Evolutionary conservation across 30 jellyfish, hydroid and myxozoan genomes (phyloP).

Genomic region (Chironex yamaguchii): DNA sequence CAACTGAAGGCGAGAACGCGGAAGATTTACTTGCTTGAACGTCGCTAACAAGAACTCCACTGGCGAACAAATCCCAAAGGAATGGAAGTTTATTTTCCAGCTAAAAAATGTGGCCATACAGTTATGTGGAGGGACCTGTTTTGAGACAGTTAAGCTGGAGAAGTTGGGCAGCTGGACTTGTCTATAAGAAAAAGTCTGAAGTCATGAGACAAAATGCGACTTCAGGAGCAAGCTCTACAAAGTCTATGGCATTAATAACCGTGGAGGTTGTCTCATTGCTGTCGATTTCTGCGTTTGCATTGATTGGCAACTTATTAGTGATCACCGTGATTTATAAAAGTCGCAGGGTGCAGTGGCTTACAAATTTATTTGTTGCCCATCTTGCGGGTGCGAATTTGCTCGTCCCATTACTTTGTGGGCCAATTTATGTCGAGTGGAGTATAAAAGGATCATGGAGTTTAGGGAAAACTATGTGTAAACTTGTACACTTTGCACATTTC

Average conservation of each 20-base stretch:
- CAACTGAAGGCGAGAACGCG: too few species aligned
- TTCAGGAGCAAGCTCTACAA: too few species aligned
- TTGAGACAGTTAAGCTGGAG: too few species aligned
- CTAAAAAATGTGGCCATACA: too few species aligned
- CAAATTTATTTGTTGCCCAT: slow-evolving; percentile 86
- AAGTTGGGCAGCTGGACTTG: too few species aligned
- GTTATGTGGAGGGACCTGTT: too few species aligned
- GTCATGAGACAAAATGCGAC: too few species aligned
- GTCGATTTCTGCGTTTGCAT: slow-evolving; percentile 1
- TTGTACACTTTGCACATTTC: slow-evolving; percentile 68
- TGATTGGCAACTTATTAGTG: slow-evolving; percentile 71
- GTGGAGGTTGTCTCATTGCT: not conserved
- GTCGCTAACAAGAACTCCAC: too few species aligned
- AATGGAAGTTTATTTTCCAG: too few species aligned
- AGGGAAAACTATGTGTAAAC: slow-evolving; percentile 61
- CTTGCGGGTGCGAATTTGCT: slow-evolving; percentile 71
- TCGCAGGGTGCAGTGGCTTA: slow-evolving; percentile 84
- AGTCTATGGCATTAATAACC: not conserved
- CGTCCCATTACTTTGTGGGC: slow-evolving; percentile 74
- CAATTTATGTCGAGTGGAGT: slow-evolving; percentile 73
- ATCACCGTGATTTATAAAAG: slow-evolving; percentile 80
- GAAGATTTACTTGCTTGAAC: too few species aligned
- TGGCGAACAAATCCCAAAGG: too few species aligned
- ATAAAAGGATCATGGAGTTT: slow-evolving; percentile 41
- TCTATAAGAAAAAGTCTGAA: too few species aligned